Base-by-base conservation (phyloP, 2,113 vertebrate species). In the Macquaria australasica region DNA sequence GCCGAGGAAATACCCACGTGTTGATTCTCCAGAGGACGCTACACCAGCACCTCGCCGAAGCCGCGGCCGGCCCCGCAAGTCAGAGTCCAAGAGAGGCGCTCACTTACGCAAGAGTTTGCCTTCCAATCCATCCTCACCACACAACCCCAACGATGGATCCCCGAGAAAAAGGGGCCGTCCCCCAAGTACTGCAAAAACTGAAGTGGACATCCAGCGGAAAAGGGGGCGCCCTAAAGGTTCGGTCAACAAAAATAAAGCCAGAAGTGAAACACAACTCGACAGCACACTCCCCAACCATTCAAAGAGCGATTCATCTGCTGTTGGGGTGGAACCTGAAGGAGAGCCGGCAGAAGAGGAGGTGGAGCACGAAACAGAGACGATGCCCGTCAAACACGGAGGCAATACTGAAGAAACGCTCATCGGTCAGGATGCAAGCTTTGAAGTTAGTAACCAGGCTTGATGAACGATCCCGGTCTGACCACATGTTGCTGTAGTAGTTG, bases 41-140 rank as follows among this genome's bases (percentile, higher is more conserved):
- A 2, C 39, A 0, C 8, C 81, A 0, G 4, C 51, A 9, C 88
- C 89, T n/a, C 91, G 72, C 16, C 60, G 93, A 50, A 59, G 83
- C 21, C 90, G 93, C 0, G 95, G 95, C 4, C 92, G 95, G 16
- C 94, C 95, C 20, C 92, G 87, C 43, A 95, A 95, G 82, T 66
- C 81, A 0, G 87, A 91, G 14, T 89, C 87, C 2, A 91, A 84
- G 59, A 93, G 87, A 84, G 93, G 91, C 0, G 92, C 89, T 39
- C 92, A 94, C 84, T 51, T 94, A 20, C 90, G 88, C 34, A 95
- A 91, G 41, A 81, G 16, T 18, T 2, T 34, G 4, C 48, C 66
- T 0, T 5, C 16, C 1, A 0, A 53, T 62, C 8, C 56, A 3
- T 56, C 66, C 8, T 69, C 77, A 1, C 41, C 51, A 0, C 31